Evolutionary conservation across 2,113 vertebrate genomes (phyloP), one percentile per base, ranked within the genome.

Genomic region (Anas platyrhynchos): DNA sequence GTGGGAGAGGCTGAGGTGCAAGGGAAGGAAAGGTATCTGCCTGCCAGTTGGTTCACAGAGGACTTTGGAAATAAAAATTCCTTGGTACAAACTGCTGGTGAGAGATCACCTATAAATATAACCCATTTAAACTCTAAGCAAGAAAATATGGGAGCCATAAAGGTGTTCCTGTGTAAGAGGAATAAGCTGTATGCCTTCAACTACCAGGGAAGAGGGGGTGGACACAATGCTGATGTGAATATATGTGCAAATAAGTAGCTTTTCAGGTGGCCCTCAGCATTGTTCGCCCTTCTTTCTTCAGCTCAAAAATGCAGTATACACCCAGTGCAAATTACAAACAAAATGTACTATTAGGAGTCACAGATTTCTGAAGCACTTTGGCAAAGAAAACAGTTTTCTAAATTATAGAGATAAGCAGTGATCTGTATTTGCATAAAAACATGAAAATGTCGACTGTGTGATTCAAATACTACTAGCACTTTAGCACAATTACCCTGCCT

Each of bases 361-460:
- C 69, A 76, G 58, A 84, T 89, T 95, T 96, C 50, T 72, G 89
- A 96, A 86, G n/a, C 29, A 80, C 67, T 89, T 83, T 77, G 59
- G 55, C 91, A 95, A 85, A 94, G 69, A 89, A 96, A 96, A 88
- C 21, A 71, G 54, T 91, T 93, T 76, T 86, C 87, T 87, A 89
- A 96, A 96, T 89, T 93, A 92, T 32, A 94, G 67, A 94, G 75
- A 91, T 89, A 91, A 86, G 75, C 41, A 76, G 55, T 83, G 89
- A 97, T 89, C 67, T 66, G 22, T 94, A 96, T 93, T 92, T 94
- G 93, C 89, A 94, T 93, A 95, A 93, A 94, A 89, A 83, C 67
- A 95, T 88, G 91, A 94, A 95, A 91, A 94, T 56, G 72, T 95
- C 94, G 80, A 83, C 75, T 44, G 27, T 93, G 75, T 94, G 91